Percentiles rank a stretch among this genome's conserved stretches.
Evolutionary conservation across 2,113 vertebrate genomes (phyloP).

Genomic region (Phrynosoma blainvillii): DNA sequence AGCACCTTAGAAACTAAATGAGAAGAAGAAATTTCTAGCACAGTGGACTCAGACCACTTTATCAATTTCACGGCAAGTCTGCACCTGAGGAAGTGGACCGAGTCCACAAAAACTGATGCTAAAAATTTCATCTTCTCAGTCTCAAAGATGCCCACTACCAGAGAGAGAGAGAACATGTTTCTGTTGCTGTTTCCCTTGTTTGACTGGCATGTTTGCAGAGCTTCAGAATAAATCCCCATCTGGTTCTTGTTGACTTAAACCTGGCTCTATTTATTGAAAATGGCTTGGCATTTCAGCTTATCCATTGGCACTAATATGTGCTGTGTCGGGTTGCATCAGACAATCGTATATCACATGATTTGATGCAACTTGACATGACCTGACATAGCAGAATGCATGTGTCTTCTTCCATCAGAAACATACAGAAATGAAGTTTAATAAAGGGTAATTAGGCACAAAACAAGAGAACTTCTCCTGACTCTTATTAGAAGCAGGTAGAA

Average conservation of each 20-base stretch:
- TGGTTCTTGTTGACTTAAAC: conserved; percentile 40
- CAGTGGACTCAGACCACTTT: no score
- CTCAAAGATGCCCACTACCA: background rate
- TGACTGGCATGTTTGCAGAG: conserved; percentile 46
- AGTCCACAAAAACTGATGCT: no score
- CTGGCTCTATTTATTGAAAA: conserved; percentile 46
- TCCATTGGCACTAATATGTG: conserved; percentile 57
- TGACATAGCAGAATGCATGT: conserved; percentile 60
- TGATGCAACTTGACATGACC: conserved; percentile 64
- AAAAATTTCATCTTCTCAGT: no score
- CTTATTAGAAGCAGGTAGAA: conserved; percentile 19
- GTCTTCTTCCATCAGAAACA: conserved; percentile 64
- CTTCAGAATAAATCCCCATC: conserved; percentile 52
- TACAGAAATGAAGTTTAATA: conserved; percentile 40
- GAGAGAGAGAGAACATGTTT: background rate
- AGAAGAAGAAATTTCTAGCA: no score
- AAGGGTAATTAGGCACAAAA: conserved; percentile 44
- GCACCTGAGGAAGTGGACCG: no score
- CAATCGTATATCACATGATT: background rate
- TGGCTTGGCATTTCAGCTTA: conserved; percentile 64
- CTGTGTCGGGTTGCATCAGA: conserved; percentile 50
- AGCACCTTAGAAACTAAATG: no score
- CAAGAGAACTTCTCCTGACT: background rate
- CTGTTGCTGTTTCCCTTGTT: background rate
- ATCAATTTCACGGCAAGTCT: no score